Percentiles rank a stretch among this genome's conserved stretches.
Evolutionary conservation across 2,888 invertebrate genomes (phyloP).

Genomic region (Carabus problematicus): DNA sequence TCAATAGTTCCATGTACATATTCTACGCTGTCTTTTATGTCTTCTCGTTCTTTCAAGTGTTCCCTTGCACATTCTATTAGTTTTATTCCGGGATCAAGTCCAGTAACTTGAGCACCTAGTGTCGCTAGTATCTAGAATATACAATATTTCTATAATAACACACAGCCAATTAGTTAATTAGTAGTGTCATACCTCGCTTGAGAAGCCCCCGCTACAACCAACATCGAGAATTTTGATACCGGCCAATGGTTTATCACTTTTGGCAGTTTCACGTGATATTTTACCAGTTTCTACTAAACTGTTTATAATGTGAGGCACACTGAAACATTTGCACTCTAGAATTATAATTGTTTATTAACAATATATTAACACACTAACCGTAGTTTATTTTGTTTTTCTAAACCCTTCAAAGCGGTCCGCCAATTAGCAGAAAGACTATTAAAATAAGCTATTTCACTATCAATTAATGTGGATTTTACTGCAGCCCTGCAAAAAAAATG

Average conservation of each 20-base stretch:
- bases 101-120: no score
- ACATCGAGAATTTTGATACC: slow-evolving; percentile 82
- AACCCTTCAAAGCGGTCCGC: slow-evolving; percentile 80
- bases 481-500: no score
- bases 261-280: slow-evolving; percentile 54
- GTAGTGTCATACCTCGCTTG: slow-evolving; percentile 49
- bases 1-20: background rate
- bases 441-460: slow-evolving; percentile 68
- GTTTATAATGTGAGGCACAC: slow-evolving; percentile 78
- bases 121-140: slow-evolving; percentile 47
- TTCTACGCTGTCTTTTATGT: background rate
- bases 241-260: slow-evolving; percentile 66
- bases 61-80: background rate
- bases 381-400: no score
- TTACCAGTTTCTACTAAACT: slow-evolving; percentile 66
- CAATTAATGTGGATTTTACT: slow-evolving; percentile 57
- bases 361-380: no score
- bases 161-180: background rate
- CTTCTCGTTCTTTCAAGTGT: background rate
- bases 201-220: slow-evolving; percentile 80
- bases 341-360: no score
- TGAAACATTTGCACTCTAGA: background rate
- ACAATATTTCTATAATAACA: background rate
- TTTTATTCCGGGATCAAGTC: background rate
- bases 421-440: slow-evolving; percentile 68